phyloP scores from a whole-genome alignment of 2,888 invertebrate genomes.

The Lycaena phlaeas region DNA sequence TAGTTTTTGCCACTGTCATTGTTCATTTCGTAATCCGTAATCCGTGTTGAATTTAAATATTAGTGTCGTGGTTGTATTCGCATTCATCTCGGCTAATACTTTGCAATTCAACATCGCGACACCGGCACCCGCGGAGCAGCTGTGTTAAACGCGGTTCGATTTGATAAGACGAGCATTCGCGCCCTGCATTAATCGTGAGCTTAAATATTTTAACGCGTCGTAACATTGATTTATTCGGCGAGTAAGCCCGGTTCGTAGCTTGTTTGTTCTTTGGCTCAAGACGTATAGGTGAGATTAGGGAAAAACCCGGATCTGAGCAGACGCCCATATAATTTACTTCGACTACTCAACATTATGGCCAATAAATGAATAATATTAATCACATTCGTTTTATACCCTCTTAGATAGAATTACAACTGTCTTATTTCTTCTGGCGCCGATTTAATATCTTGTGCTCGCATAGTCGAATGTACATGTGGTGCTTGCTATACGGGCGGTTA shows the following conservation, averaged over 20 bases:
- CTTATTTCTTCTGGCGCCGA: constrained; percentile 5
- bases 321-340: constrained; percentile 33
- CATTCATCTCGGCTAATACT: constrained; percentile 24
- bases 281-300: constrained; percentile 65
- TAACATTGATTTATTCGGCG: constrained; percentile 70
- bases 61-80: too few species aligned
- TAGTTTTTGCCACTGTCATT: too few species aligned
- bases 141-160: constrained; percentile 37
- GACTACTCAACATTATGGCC: constrained; percentile 31
- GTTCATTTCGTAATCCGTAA: too few species aligned
- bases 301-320: constrained; percentile 40
- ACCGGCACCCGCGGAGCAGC: constrained; percentile 28
- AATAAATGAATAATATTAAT: constrained; percentile 37
- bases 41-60: too few species aligned
- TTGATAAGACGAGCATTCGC: constrained; percentile 51
- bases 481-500: constrained; percentile 28
- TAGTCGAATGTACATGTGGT: constrained; percentile 10
- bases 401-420: background rate
- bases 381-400: constrained; percentile 29
- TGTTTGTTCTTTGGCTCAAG: constrained; percentile 68
- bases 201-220: constrained; percentile 72
- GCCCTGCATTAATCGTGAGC: constrained; percentile 65
- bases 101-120: constrained; percentile 29
- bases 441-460: background rate
- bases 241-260: constrained; percentile 66